phyloP scores from a whole-genome alignment of 2,888 invertebrate species.

The Eilema caniola region DNA sequence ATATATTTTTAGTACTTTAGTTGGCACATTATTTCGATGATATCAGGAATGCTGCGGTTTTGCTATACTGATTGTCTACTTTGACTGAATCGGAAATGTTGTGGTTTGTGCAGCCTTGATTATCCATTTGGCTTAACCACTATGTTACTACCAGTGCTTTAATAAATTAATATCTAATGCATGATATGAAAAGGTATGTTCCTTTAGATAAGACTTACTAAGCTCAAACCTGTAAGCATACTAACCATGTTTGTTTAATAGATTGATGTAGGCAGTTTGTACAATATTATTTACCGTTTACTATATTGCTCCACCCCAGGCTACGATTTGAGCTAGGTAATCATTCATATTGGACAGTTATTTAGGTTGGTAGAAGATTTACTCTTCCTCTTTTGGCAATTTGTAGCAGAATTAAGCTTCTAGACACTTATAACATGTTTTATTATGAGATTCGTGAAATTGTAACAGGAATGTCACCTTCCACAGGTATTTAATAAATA shows the following conservation, averaged over 20 bases:
- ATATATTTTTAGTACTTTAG: background rate
- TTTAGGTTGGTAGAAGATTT: background rate
- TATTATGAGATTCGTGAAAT: background rate
- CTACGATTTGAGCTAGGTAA: background rate
- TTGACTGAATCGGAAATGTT: background rate
- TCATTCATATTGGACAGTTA: background rate
- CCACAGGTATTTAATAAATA: slow-evolving; percentile 15
- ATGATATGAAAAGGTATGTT: background rate
- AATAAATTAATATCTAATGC: background rate
- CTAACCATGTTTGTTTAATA: background rate
- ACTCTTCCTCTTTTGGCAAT: background rate
- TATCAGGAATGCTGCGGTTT: background rate
- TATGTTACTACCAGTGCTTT: background rate
- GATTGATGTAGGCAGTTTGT: background rate
- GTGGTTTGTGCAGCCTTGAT: background rate
- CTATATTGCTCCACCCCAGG: background rate
- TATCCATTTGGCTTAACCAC: slow-evolving; percentile 1
- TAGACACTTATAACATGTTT: background rate
- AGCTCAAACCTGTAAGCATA: background rate
- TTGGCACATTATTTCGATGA: background rate
- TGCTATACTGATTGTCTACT: background rate
- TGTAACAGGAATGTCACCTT: slow-evolving; percentile 7
- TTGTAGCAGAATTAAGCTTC: background rate
- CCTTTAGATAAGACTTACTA: background rate
- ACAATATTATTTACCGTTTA: background rate